Evolutionary conservation across 2,888 invertebrate genomes (phyloP), one percentile per base, ranked within the genome.

Genomic region (Yponomeuta cagnagella): DNA sequence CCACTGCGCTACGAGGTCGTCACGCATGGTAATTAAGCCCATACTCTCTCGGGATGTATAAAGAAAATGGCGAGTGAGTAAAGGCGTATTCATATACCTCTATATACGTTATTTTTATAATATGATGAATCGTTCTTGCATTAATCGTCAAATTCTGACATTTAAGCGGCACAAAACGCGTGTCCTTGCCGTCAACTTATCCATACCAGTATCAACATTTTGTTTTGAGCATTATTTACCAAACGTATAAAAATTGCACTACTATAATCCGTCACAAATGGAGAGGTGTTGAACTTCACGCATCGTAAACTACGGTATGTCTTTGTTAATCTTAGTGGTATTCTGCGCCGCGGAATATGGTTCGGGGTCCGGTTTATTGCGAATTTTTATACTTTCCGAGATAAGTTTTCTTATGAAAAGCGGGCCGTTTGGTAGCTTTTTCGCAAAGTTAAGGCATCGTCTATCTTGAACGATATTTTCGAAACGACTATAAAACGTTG

Each of bases 221-320:
- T 23, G 23, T 23, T 23, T 37, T 37, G 37, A 5, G 3, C 5
- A 37, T 37, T 37, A 37, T 5, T 5, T 4, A 37, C 23, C 23
- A 37, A 2, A 4, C 37, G 37, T 37, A 4, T 43, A 43, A 58
- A 58, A 58, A 15, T 8, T 12, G 15, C 4, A 58, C 3, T 58
- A 5, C 52, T 58, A 15, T 15, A 80, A 77, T 66, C 73, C 72
- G 70, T 70, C 74, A 73, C 75, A 78, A 79, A 78, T 74, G 74
- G 75, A 73, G 75, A 76, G 76, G 77, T 75, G 77, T 78, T 77
- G 79, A 80, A 79, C 77, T 82, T 82, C 77, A 82, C 77, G 75
- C 72, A 58, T 71, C 77, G 77, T 82, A 81, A 82, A 82, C 71
- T 48, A 70, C 70, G 78, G 80, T 75, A 79, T 76, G 77, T 76